Conservation (phyloP, 2,797 vertebrate genomes). For the Hapalemur alaotrensis region DNA sequence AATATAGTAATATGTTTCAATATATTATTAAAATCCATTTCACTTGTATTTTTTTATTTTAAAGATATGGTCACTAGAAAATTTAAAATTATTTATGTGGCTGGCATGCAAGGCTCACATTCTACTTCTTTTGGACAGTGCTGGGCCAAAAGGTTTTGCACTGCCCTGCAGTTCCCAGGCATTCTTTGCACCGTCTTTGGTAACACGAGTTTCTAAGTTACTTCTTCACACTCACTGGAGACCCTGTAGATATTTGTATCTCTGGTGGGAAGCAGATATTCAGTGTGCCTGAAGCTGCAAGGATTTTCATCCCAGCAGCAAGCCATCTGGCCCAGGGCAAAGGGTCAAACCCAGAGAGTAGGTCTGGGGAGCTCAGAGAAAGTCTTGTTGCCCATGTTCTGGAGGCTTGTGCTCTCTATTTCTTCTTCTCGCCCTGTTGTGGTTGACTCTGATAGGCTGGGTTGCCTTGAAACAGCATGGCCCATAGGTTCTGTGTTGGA, state of each 20-base stretch:
- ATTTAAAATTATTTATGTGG: neutral
- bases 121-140: neutral
- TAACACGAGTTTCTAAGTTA: neutral
- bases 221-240: neutral
- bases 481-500: conserved; percentile 13
- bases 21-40: neutral
- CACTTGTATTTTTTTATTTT: neutral
- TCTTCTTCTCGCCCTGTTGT: neutral
- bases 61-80: neutral
- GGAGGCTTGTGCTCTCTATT: neutral
- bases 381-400: neutral
- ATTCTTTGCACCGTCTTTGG: neutral
- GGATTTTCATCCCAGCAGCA: neutral
- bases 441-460: conserved; percentile 20
- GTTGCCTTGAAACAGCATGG: neutral
- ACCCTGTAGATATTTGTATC: neutral
- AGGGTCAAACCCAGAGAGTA: neutral
- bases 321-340: neutral
- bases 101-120: neutral
- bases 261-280: neutral
- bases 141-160: neutral
- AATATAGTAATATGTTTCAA: neutral
- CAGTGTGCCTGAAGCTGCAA: neutral
- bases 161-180: neutral
- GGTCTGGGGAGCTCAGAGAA: neutral